Evolutionary conservation across 2,797 vertebrate species (phyloP), one percentile per base, ranked within the genome.

Genomic region (Poecilia wingei): DNA sequence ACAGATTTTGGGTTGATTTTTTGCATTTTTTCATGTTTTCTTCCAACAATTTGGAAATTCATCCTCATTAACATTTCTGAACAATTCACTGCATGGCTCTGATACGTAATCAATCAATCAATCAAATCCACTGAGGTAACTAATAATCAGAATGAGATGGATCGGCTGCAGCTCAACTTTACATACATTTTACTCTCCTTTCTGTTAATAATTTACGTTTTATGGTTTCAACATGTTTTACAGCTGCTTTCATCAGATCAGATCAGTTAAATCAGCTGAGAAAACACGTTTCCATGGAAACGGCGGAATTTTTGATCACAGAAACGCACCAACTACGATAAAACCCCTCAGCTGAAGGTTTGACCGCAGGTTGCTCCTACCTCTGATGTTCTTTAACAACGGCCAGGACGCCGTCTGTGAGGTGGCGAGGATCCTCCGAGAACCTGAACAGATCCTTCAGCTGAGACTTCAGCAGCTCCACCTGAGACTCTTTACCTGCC

Each of bases 341-440:
- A 39, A 66, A 69, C 39, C 1, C 10, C 66, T 22, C 6, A 4
- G 36, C 39, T 43, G 66, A 43, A n/a, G 66, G 22, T 69, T 43
- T 1, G 43, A 25, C 39, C 5, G 1, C 36, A 25, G 3, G 18
- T 25, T 66, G 36, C 64, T 39, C 64, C 41, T 82, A 99, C 98
- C 97, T 97, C 85, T 97, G 97, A 85, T 97, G 97, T n/a, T 97
- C 97, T 88, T 95, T 97, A 77, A 97, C 93, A 31, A 97, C 94
- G 6, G 94, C 89, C 18, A 98, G 91, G 66, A 99, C 94, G 0
- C 95, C 95, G 3, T 97, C 94, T 10, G 96, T 94, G 0, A 98
- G 95, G 0, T 93, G 94, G 57, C 94, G 94, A 0, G 95, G 94
- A 79, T 98, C 96, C 7, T 95, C 94, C 0, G 96, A 95, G 92